Evolutionary conservation across 2,797 vertebrate genomes (phyloP), one percentile per base, ranked within the genome.

Genomic region (Catostomus latipinnis): DNA sequence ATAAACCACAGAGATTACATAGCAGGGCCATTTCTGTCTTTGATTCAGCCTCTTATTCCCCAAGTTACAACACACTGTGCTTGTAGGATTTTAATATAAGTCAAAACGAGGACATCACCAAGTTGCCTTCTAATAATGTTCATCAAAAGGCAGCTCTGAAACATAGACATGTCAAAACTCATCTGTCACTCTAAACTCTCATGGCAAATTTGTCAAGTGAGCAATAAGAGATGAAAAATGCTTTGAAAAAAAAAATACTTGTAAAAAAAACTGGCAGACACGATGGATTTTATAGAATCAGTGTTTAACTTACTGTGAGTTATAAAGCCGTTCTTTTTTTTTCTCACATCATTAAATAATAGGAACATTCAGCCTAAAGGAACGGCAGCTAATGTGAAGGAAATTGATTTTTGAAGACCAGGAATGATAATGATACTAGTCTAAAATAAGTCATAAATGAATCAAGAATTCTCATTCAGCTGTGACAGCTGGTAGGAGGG

Each of bases 401-500:
- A 83, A 87, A 86, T 83, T 71, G 61, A 83, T 85, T 83, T 81
- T 80, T 78, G 85, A 76, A 82, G 76, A 81, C 78, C 80, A 58
- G 77, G 78, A 79, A 69, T 58, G 52, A 78, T 81, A 67, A 62
- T 81, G 84, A 83, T 84, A 84, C 82, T 67, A 69, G 84, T 84
- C 81, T 34, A 76, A 86, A 90, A 86, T 70, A 90, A 86, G 84
- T 80, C 71, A 86, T 89, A 84, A 65, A 87, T 89, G 89, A 87
- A 82, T 84, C 85, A 87, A 85, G 82, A 86, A 71, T 82, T 83
- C n/a, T 66, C 50, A 76, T 71, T 62, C 63, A 86, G 74, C 74
- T 85, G 66, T 84, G 54, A 84, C 78, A 58, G 6, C 56, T 77
- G 82, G 80, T 82, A 83, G 60, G 75, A 69, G 54, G 18, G 13